Evolutionary conservation across 2,797 vertebrate genomes (phyloP), one percentile per base, ranked within the genome.

Genomic region (Caiman crocodilus): DNA sequence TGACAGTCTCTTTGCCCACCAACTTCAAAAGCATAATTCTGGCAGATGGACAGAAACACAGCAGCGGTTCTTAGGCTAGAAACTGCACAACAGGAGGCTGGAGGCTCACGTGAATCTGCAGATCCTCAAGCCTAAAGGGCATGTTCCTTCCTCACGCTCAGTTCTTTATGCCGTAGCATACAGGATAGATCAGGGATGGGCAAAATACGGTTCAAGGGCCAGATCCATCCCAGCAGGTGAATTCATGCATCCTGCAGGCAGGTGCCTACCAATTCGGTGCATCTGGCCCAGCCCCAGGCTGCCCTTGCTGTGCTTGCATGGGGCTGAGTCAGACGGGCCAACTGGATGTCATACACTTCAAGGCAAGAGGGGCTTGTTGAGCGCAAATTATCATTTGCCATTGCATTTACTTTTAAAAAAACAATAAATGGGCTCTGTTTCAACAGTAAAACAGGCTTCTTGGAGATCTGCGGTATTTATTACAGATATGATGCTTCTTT

Each of bases 381-480:
- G 11, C 6, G 58, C 61, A 1, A 73, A 57, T 0, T 35, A 74
- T 55, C 5, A 21, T 30, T 57, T 59, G 56, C 57, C 32, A 56
- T 28, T 20, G 1, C 20, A 10, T 69, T 32, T n/a, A 5, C 21
- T 35, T 69, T 21, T 20, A 69, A 50, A 50, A 42, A 50, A 50
- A 50, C 9, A 50, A 50, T 50, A 50, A 50, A 50, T 50, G 11
- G 11, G 30, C 21, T 32, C n/a, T 11, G 64, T 30, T 69, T 69
- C 30, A 69, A 20, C 30, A 32, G 20, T 69, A 69, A 69, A 69
- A 69, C 30, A 18, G 30, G 30, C 64, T 9, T 20, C 64, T 67
- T 17, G 64, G 64, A n/a, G 10, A 18, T 17, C 16, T 67, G n/a
- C 30, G 12, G 30, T 3, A 61, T 0, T 14, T 21, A 35, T 0